Percentiles rank a stretch among this genome's conserved stretches.
phyloP scores from a whole-genome alignment of 1,140 invertebrate genomes.

The Rhynchophorus ferrugineus region DNA sequence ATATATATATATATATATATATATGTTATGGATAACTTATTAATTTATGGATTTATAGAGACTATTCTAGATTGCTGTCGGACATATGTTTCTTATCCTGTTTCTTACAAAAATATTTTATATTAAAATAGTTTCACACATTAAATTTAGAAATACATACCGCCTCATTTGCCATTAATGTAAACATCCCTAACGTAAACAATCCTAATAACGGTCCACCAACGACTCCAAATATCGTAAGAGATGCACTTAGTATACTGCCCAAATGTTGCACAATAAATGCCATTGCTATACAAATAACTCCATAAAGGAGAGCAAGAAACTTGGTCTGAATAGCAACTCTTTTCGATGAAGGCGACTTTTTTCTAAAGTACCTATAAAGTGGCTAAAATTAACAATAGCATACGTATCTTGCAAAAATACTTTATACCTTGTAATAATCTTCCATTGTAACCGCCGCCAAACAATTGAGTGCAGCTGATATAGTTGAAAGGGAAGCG shows the following conservation, averaged over 20 bases:
- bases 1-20: too few species aligned
- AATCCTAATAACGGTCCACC: slow-evolving; percentile 74
- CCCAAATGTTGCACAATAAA: slow-evolving; percentile 65
- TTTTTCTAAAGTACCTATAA: slow-evolving; percentile 30
- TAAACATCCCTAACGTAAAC: slow-evolving; percentile 72
- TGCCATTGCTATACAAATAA: slow-evolving; percentile 61
- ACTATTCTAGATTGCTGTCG: too few species aligned
- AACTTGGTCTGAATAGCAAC: slow-evolving; percentile 50
- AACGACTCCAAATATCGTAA: slow-evolving; percentile 75
- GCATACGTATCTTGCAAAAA: not conserved
- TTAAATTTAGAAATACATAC: slow-evolving; percentile 21
- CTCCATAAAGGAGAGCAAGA: slow-evolving; percentile 59
- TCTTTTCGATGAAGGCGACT: slow-evolving; percentile 26
- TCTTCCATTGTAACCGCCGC: slow-evolving; percentile 83
- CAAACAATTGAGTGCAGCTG: slow-evolving; percentile 75
- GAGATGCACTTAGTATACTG: slow-evolving; percentile 62
- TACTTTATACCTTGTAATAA: slow-evolving; percentile 54
- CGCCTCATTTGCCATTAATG: slow-evolving; percentile 52
- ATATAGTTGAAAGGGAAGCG: slow-evolving; percentile 78
- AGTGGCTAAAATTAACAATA: slow-evolving; percentile 42
- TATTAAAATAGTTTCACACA: not conserved
- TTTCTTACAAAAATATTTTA: not conserved
- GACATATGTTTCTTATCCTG: not conserved
- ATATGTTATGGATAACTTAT: too few species aligned
- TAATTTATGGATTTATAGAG: too few species aligned